Evolutionary conservation across 1,140 invertebrate species (phyloP).

Genomic region (Cryptotermes secundus): DNA sequence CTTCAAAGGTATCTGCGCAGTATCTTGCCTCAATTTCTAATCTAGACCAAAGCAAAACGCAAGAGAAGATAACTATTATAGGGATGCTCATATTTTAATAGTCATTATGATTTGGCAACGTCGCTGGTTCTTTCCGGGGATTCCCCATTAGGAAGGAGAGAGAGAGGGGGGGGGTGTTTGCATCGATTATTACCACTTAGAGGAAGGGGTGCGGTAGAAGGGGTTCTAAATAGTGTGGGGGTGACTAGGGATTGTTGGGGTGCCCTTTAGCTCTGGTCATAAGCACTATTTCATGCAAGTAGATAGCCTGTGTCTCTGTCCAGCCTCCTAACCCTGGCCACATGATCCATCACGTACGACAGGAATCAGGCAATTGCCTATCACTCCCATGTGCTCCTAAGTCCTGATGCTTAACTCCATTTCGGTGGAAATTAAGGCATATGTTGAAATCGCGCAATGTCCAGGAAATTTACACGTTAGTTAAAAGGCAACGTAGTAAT

Average conservation of each 20-base stretch:
- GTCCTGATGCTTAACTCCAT: too few relatives aligned
- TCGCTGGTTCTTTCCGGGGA: conserved; percentile 21
- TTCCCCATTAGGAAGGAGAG: conserved; percentile 35
- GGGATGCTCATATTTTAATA: background rate
- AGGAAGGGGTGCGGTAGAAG: background rate
- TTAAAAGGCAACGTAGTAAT: too few relatives aligned
- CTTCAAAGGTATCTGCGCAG: background rate
- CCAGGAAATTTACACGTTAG: too few relatives aligned
- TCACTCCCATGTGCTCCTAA: too few relatives aligned
- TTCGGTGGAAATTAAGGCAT: too few relatives aligned
- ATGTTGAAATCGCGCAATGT: too few relatives aligned
- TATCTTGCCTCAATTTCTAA: background rate
- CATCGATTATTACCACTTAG: conserved; percentile 35
- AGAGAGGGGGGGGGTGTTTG: conserved; percentile 26
- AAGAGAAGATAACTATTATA: background rate
- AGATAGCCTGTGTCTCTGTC: background rate
- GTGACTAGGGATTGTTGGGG: background rate
- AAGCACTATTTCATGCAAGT: background rate
- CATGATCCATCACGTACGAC: too few relatives aligned
- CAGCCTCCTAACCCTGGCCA: too few relatives aligned
- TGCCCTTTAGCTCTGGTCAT: conserved; percentile 11
- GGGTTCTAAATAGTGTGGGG: background rate
- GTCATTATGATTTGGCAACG: conserved; percentile 23
- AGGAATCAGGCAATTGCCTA: too few relatives aligned
- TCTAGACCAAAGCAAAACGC: background rate